phyloP scores from a whole-genome alignment of 2,113 vertebrate genomes.

The Microtus ochrogaster region DNA sequence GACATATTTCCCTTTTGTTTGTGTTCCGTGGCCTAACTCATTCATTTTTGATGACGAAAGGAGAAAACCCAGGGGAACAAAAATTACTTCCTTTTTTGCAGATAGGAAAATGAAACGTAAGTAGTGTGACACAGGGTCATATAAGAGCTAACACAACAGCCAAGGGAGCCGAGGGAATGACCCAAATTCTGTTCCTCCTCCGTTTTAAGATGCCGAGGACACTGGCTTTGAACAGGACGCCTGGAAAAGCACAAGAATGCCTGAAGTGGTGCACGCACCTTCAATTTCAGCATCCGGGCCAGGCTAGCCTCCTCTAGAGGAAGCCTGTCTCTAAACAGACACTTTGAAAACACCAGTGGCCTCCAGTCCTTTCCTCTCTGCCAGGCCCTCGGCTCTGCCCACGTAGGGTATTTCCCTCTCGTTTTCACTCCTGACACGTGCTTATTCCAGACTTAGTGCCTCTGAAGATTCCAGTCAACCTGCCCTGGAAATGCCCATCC shows the following conservation, averaged over 20 bases:
- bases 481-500: background rate
- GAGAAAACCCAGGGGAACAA: slow-evolving; percentile 53
- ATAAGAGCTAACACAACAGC: slow-evolving; percentile 11
- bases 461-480: background rate
- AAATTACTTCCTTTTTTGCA: slow-evolving; percentile 52
- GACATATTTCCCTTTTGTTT: slow-evolving; percentile 48
- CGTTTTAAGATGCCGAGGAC: background rate
- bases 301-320: background rate
- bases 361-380: background rate
- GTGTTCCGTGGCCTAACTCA: slow-evolving; percentile 34
- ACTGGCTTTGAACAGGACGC: background rate
- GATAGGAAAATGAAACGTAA: slow-evolving; percentile 67
- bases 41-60: slow-evolving; percentile 59
- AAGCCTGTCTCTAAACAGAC: background rate
- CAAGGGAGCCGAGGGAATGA: background rate
- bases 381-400: background rate
- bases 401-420: background rate
- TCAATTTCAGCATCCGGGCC: background rate
- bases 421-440: background rate
- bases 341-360: background rate
- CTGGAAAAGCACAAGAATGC: background rate
- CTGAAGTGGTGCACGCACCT: too few relatives aligned
- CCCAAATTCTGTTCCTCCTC: background rate
- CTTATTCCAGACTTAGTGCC: background rate
- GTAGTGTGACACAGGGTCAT: slow-evolving; percentile 5